phyloP scores from a whole-genome alignment of 2,888 invertebrate genomes.

The Auanema freiburgensis region DNA sequence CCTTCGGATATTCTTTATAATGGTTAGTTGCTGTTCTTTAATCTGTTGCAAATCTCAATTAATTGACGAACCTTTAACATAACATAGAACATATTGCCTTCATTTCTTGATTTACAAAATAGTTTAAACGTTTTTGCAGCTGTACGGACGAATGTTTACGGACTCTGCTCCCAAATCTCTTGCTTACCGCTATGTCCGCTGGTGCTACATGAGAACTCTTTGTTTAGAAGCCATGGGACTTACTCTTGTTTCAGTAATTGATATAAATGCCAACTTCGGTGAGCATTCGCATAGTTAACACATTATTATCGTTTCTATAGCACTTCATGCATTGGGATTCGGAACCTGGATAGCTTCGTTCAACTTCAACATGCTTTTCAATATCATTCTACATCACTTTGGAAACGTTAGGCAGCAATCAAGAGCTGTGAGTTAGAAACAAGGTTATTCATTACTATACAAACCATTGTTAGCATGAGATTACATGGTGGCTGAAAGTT shows the following conservation, averaged over 20 bases:
- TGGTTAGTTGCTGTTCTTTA: conserved; percentile 29
- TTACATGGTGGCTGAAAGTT: conserved; percentile 54
- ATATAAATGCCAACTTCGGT: conserved; percentile 59
- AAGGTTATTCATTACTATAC: not conserved
- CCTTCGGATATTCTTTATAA: conserved; percentile 51
- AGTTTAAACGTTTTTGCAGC: conserved; percentile 21
- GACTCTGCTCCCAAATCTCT: conserved; percentile 35
- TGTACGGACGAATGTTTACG: conserved; percentile 41
- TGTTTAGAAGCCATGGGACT: conserved; percentile 45
- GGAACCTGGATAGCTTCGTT: conserved; percentile 58
- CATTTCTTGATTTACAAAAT: not conserved
- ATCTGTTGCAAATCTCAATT: not conserved
- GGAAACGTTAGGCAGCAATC: conserved; percentile 44
- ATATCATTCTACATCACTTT: conserved; percentile 53
- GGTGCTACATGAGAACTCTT: conserved; percentile 36
- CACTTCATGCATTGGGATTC: conserved; percentile 55
- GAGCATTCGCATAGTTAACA: conserved; percentile 15
- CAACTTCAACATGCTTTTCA: conserved; percentile 62
- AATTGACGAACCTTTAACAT: not conserved
- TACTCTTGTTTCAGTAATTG: conserved; percentile 55
- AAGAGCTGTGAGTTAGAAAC: conserved; percentile 28
- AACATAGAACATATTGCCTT: not conserved
- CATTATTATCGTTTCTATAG: conserved; percentile 27
- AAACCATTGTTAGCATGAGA: conserved; percentile 40
- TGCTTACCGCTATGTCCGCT: conserved; percentile 26